These are phyloP conservation scores for Clarias magur DNA, from an alignment of 2,113 vertebrate species.

Conservation along the genomic window DNA sequence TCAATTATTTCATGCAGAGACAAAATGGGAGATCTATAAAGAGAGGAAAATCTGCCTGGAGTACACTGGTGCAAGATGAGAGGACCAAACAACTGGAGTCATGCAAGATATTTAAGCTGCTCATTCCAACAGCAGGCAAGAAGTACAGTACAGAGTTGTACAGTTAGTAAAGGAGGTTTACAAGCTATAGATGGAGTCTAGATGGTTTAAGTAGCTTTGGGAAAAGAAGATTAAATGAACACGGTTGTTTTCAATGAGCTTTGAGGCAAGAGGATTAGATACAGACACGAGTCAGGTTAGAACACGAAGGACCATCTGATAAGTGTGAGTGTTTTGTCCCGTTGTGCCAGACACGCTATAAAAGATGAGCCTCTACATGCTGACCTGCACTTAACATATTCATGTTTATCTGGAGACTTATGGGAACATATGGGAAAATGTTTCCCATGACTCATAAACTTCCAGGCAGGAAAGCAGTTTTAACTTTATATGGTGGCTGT, in stretches of 20 bases:
- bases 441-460: background rate
- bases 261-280: background rate
- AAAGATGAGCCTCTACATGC: background rate
- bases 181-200: background rate
- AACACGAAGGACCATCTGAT: conserved; percentile 33
- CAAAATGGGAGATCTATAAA: conserved; percentile 9
- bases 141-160: background rate
- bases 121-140: conserved; percentile 8
- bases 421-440: background rate
- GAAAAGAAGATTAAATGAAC: background rate
- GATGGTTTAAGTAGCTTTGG: background rate
- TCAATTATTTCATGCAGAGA: conserved; percentile 27
- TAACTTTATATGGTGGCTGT: conserved; percentile 3
- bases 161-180: background rate
- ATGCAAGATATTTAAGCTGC: conserved; percentile 7
- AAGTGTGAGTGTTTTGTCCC: conserved; percentile 7
- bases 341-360: background rate
- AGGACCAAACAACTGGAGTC: conserved; percentile 31
- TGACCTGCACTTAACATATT: background rate
- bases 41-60: conserved; percentile 19
- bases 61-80: conserved; percentile 2
- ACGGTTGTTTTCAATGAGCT: background rate
- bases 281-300: conserved; percentile 1
- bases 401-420: background rate
- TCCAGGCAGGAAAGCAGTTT: background rate